A percentile compares a stretch with the other conserved stretches of the same genome.
Conservation (phyloP, 1,140 invertebrate species). For the Xylocopa sonorina region DNA sequence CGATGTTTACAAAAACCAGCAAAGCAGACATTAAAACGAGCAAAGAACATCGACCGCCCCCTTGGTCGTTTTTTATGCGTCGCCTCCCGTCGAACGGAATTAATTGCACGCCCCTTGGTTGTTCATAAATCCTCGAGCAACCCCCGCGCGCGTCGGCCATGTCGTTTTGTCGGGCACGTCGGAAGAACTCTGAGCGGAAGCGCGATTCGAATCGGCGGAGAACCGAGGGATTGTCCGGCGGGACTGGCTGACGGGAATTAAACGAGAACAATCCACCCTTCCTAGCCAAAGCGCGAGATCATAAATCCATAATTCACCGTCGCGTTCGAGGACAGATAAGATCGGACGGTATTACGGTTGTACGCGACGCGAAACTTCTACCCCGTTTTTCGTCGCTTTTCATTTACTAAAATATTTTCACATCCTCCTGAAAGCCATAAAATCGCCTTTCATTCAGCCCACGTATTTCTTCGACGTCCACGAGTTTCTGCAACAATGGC, state of each 20-base stretch:
- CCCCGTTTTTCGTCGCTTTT: too few species aligned
- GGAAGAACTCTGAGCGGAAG: background rate
- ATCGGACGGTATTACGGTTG: background rate
- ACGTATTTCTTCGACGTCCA: background rate
- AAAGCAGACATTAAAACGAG: background rate
- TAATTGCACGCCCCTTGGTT: background rate
- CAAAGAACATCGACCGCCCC: background rate
- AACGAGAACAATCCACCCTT: background rate
- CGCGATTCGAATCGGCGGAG: background rate
- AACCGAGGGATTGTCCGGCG: background rate
- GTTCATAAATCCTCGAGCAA: background rate
- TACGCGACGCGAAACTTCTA: conserved; percentile 2
- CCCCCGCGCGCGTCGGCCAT: background rate
- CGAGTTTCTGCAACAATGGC: background rate
- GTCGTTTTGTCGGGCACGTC: background rate
- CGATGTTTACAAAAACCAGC: too few species aligned
- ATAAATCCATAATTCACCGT: conserved; percentile 55
- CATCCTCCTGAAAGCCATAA: too few species aligned
- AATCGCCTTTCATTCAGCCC: too few species aligned
- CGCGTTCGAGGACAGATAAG: conserved; percentile 43
- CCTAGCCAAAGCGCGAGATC: conserved; percentile 10
- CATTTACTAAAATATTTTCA: too few species aligned
- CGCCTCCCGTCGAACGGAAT: background rate
- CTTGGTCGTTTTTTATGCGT: background rate
- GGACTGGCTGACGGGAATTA: conserved; percentile 10